phyloP scores from a whole-genome alignment of 2,113 vertebrate genomes.

The Stercorarius parasiticus region DNA sequence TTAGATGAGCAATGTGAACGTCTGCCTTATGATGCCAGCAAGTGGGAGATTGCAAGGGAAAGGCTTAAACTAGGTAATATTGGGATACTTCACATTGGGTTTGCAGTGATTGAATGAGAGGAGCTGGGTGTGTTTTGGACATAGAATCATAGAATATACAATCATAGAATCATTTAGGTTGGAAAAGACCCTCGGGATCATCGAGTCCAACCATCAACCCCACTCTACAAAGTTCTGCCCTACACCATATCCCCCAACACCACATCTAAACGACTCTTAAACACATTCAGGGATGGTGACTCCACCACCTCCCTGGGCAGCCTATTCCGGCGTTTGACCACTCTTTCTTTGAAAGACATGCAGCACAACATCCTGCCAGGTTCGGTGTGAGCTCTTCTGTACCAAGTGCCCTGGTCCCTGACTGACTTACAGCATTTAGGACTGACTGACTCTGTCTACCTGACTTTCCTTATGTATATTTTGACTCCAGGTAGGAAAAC shows the following conservation, averaged over 20 bases:
- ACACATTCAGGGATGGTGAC: too few species aligned
- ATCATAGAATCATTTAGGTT: too few species aligned
- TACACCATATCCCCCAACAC: too few species aligned
- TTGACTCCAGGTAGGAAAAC: background rate
- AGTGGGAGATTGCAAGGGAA: constrained; percentile 94
- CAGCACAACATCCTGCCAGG: accelerated
- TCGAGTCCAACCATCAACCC: too few species aligned
- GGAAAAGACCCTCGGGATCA: too few species aligned
- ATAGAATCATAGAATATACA: too few species aligned
- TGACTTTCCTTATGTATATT: background rate
- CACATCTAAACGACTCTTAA: too few species aligned
- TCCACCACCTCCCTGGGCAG: too few species aligned
- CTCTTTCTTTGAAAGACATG: background rate
- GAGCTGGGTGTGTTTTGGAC: background rate
- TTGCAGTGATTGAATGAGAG: background rate
- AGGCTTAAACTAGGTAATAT: constrained; percentile 88
- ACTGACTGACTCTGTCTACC: background rate
- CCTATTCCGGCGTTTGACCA: too few species aligned
- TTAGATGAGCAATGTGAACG: constrained; percentile 85
- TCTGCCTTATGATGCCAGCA: constrained; percentile 89
- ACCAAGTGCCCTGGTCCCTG: background rate
- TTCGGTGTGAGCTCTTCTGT: background rate
- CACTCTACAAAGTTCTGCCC: too few species aligned
- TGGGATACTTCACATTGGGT: background rate
- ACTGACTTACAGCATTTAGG: background rate